Conservation (phyloP, 2,888 invertebrate species). For the Liopterus haemorrhoidalis region DNA sequence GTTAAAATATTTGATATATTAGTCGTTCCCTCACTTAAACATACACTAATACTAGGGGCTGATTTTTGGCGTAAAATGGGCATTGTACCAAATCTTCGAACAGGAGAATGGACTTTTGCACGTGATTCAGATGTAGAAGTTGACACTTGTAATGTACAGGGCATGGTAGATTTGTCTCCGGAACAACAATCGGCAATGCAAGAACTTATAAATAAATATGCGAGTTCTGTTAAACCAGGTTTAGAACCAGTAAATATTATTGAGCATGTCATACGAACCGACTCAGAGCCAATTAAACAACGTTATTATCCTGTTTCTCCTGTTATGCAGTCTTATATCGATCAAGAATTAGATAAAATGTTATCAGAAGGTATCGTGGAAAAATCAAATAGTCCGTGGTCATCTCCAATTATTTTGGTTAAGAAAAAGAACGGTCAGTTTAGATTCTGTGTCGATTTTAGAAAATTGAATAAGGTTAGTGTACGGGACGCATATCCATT, state of each 20-base stretch:
- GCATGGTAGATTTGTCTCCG: neutral
- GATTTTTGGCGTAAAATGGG: conserved; percentile 15
- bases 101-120: conserved; percentile 3
- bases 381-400: conserved; percentile 33
- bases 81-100: conserved; percentile 4
- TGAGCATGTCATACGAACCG: conserved; percentile 17
- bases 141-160: neutral
- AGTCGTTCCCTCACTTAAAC: conserved; percentile 3
- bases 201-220: neutral
- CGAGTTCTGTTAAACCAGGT: no score
- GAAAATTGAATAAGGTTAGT: conserved; percentile 36
- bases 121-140: neutral
- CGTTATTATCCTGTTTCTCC: conserved; percentile 25
- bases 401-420: conserved; percentile 33
- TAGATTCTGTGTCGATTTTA: conserved; percentile 36
- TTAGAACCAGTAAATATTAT: conserved; percentile 10
- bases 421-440: conserved; percentile 32
- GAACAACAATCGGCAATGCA: neutral
- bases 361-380: conserved; percentile 30
- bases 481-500: conserved; percentile 36
- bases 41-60: conserved; percentile 6
- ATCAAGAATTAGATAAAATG: conserved; percentile 29
- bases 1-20: neutral
- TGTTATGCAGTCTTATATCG: conserved; percentile 16
- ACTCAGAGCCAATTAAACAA: conserved; percentile 18